Evolutionary conservation across 2,113 vertebrate genomes (phyloP).

Genomic region (Addax nasomaculatus): DNA sequence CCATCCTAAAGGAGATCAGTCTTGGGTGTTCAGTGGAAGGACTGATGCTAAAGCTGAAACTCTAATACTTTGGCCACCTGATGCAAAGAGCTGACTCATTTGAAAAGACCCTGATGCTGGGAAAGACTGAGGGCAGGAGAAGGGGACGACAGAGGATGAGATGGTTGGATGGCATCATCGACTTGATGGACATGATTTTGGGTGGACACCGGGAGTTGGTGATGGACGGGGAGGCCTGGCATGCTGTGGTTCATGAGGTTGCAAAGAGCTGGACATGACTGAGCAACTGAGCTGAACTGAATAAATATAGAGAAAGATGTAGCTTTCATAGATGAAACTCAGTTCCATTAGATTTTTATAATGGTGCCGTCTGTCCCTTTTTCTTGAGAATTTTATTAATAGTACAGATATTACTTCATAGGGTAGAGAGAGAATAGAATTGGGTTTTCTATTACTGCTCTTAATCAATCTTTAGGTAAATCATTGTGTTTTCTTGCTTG

Average conservation of each 20-base stretch:
- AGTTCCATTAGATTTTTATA: neutral
- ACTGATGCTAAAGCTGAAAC: too few relatives aligned
- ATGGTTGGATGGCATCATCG: neutral
- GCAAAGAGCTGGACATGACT: neutral
- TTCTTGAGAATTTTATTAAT: neutral
- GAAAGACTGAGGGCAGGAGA: neutral
- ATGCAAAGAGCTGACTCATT: too few relatives aligned
- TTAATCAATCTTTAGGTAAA: neutral
- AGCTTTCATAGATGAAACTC: neutral
- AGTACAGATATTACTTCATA: neutral
- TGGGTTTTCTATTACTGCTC: neutral
- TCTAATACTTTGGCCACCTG: too few relatives aligned
- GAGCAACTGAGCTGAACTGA: neutral
- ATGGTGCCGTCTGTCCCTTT: neutral
- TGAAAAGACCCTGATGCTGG: too few relatives aligned
- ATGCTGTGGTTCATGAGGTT: neutral
- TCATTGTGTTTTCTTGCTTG: neutral
- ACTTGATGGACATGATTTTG: neutral
- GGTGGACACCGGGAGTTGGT: neutral
- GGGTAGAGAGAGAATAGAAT: neutral
- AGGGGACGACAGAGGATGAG: neutral
- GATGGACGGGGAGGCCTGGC: neutral
- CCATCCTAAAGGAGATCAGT: too few relatives aligned
- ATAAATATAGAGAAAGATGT: neutral
- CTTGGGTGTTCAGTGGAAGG: too few relatives aligned